Evolutionary conservation across 1,140 invertebrate species (phyloP).

Genomic region (Pomacea maculata): DNA sequence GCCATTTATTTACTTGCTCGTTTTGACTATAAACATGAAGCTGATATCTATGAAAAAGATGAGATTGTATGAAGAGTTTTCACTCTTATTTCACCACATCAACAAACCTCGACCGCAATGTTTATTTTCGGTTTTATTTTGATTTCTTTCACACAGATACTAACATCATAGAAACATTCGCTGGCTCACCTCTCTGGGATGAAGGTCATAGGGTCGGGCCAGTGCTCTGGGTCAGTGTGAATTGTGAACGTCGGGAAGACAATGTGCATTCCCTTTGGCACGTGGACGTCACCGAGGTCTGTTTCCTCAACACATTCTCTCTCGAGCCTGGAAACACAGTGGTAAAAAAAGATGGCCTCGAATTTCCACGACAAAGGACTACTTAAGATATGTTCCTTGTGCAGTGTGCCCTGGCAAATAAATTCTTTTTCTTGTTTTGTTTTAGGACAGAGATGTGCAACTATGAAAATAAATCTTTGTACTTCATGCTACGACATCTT

Average conservation of each 20-base stretch:
- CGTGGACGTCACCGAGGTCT: slow-evolving; percentile 46
- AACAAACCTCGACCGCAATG: too few species aligned
- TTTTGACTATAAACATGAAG: too few species aligned
- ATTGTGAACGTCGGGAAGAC: slow-evolving; percentile 72
- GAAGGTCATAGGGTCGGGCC: slow-evolving; percentile 71
- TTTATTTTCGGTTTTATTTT: too few species aligned
- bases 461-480: too few species aligned
- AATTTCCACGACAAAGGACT: neutral
- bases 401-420: neutral
- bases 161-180: neutral
- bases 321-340: slow-evolving; percentile 5
- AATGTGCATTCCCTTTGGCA: slow-evolving; percentile 69
- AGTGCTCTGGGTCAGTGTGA: slow-evolving; percentile 71
- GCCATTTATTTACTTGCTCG: too few species aligned
- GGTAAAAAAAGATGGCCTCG: neutral
- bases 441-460: too few species aligned
- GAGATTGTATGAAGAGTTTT: too few species aligned
- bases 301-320: slow-evolving; percentile 22
- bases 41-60: too few species aligned
- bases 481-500: too few species aligned
- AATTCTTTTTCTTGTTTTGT: too few species aligned
- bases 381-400: neutral
- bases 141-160: too few species aligned
- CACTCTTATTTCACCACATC: too few species aligned
- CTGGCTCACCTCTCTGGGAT: slow-evolving; percentile 68